A percentile compares a stretch with the other conserved stretches of the same genome.
Conservation (phyloP, 1,140 invertebrate genomes). For the Neoseiulus cucumeris region DNA sequence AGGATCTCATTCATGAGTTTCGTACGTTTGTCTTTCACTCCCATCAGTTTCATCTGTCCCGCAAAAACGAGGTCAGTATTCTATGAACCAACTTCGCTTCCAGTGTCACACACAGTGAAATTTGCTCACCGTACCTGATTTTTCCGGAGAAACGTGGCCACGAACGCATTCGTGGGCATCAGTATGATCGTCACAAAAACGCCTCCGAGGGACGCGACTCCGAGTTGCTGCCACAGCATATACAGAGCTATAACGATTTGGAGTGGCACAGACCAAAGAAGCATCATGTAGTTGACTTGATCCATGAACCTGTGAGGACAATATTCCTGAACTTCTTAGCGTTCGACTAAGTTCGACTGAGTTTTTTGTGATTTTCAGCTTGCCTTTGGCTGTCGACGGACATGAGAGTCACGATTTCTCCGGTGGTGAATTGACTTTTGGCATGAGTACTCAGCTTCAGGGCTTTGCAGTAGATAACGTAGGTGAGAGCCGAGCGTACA, state of each 20-base stretch:
- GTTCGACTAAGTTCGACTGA: too few species aligned
- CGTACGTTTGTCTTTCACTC: conserved; percentile 41
- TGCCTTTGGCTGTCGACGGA: conserved; percentile 59
- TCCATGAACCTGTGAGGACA: conserved; percentile 47
- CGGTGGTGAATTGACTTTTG: conserved; percentile 46
- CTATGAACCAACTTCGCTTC: too few species aligned
- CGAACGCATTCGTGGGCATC: conserved; percentile 30
- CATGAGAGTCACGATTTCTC: conserved; percentile 84
- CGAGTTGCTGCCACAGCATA: conserved; percentile 62
- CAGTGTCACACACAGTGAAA: too few species aligned
- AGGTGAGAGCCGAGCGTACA: conserved; percentile 71
- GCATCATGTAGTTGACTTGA: conserved; percentile 69
- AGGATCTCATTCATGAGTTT: conserved; percentile 89
- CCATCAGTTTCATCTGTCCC: too few species aligned
- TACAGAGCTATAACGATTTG: conserved; percentile 69
- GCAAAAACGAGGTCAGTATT: too few species aligned
- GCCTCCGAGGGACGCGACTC: conserved; percentile 27
- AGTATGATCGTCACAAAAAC: conserved; percentile 29
- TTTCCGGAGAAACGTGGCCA: conserved; percentile 27
- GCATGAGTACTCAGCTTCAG: conserved; percentile 25
- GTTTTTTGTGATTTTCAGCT: too few species aligned
- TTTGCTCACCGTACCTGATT: too few species aligned
- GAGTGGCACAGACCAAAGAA: conserved; percentile 87
- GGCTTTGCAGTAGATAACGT: conserved; percentile 73
- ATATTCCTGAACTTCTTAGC: background rate